Conservation (phyloP, 2,888 invertebrate species). For the Shargacucullia verbasci region DNA sequence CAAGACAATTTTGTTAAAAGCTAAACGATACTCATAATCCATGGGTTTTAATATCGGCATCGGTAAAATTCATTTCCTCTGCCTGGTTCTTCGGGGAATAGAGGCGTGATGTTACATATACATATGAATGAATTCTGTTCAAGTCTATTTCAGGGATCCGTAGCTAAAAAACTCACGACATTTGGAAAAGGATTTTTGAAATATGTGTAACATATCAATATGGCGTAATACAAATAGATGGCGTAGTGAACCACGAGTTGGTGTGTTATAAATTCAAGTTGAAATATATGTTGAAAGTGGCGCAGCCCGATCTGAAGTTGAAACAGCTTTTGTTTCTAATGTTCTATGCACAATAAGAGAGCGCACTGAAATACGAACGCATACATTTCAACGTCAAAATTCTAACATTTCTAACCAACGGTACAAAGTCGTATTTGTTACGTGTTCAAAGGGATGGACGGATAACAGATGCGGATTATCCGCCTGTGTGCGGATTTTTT, state of each 20-base stretch:
- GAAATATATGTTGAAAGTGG: conserved; percentile 16
- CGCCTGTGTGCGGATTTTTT: conserved; percentile 36
- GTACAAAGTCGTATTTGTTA: conserved; percentile 11
- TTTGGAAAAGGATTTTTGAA: no score
- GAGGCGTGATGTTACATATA: no score
- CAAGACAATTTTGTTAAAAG: no score
- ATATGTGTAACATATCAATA: no score
- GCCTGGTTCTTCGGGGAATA: no score
- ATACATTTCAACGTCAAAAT: not conserved
- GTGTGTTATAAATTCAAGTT: conserved; percentile 14
- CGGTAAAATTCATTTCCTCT: no score
- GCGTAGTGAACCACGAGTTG: no score
- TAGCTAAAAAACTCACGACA: no score
- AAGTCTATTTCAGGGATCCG: no score
- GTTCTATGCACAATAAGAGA: conserved; percentile 1
- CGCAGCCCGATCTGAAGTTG: conserved; percentile 9
- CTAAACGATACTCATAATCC: no score
- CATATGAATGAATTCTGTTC: no score
- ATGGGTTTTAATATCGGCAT: no score
- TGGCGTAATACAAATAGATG: conserved; percentile 5
- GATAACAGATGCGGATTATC: conserved; percentile 40
- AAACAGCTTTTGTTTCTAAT: conserved; percentile 26
- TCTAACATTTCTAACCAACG: conserved; percentile 10
- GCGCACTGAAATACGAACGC: conserved; percentile 5
- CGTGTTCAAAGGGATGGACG: conserved; percentile 7